Evolutionary conservation across 2,113 vertebrate genomes (phyloP).

Genomic region (Syrmaticus mikado): DNA sequence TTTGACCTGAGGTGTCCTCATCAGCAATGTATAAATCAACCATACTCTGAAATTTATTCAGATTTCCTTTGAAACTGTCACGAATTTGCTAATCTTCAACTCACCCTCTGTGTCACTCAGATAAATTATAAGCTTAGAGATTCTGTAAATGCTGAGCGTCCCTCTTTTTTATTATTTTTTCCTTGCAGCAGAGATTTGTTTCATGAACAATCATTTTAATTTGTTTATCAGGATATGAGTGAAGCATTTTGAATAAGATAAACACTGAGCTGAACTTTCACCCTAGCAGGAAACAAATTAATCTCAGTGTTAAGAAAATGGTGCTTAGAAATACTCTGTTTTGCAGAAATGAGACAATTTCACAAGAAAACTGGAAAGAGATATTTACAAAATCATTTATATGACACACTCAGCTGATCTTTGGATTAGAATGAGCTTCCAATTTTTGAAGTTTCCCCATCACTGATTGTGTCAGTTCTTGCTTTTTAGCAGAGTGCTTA

Average conservation of each 20-base stretch:
- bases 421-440: neutral
- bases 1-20: constrained; percentile 7
- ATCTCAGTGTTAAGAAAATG: neutral
- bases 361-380: neutral
- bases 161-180: constrained; percentile 24
- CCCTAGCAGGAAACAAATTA: neutral
- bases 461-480: neutral
- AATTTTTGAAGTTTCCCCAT: neutral
- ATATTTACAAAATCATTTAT: neutral
- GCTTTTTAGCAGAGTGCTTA: neutral
- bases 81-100: constrained; percentile 38
- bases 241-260: constrained; percentile 29
- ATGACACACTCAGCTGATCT: neutral
- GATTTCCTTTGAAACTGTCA: constrained; percentile 17
- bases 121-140: constrained; percentile 32
- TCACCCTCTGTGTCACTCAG: neutral
- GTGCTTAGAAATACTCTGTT: neutral
- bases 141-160: neutral
- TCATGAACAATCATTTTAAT: constrained; percentile 29
- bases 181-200: constrained; percentile 33
- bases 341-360: neutral
- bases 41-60: constrained; percentile 8
- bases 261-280: constrained; percentile 22
- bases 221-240: constrained; percentile 10
- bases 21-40: neutral